Evolutionary conservation across 1,140 invertebrate species (phyloP).

Genomic region (Drosophila carrolli): DNA sequence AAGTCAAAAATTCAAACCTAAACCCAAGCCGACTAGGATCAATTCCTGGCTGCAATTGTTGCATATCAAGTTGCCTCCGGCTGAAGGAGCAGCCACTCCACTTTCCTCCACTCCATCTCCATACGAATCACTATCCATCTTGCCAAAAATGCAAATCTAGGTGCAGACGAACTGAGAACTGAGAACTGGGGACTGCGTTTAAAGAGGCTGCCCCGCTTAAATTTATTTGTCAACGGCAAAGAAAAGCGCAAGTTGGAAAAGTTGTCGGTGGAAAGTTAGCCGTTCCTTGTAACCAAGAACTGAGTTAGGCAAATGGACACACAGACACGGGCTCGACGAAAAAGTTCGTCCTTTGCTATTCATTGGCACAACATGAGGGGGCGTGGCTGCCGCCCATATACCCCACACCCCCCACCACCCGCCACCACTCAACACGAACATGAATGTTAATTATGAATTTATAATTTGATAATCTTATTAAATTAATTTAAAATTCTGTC

Average conservation of each 20-base stretch:
- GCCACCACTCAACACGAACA: conserved; percentile 17
- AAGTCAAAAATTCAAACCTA: no score
- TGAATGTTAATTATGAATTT: conserved; percentile 83
- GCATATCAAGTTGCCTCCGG: conserved; percentile 36
- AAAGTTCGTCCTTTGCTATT: conserved; percentile 55
- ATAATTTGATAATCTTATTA: conserved; percentile 83
- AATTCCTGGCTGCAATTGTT: conserved; percentile 39
- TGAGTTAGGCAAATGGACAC: conserved; percentile 48
- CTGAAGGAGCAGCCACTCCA: conserved; percentile 11
- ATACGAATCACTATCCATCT: conserved; percentile 34
- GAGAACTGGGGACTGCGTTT: conserved; percentile 9
- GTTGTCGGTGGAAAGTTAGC: conserved; percentile 37
- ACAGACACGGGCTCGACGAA: conserved; percentile 8
- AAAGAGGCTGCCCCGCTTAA: conserved; percentile 36
- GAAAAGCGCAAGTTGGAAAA: conserved; percentile 72
- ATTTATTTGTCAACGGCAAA: conserved; percentile 78
- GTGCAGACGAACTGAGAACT: conserved; percentile 22
- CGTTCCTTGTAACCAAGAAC: conserved; percentile 41
- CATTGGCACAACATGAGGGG: conserved; percentile 20
- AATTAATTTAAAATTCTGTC: conserved; percentile 80
- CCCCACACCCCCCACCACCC: not conserved
- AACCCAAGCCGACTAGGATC: conserved; percentile 9
- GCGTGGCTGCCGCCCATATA: not conserved
- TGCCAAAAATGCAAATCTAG: conserved; percentile 62
- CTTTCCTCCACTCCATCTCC: not conserved